phyloP scores from a whole-genome alignment of 2,797 vertebrate genomes.

The Cynodonichthys magdalenae region DNA sequence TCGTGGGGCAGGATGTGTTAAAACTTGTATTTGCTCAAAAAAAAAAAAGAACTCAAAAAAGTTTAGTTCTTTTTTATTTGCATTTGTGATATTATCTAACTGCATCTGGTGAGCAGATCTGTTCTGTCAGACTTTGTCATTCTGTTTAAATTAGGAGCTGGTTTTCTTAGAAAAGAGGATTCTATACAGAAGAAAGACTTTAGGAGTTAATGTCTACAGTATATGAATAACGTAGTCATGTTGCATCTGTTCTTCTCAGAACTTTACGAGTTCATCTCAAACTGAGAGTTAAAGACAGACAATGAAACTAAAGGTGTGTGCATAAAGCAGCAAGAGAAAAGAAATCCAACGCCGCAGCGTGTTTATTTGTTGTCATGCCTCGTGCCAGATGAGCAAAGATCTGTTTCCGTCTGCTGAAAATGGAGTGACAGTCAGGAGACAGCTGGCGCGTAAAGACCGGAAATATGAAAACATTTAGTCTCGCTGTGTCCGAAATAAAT shows the following conservation, averaged over 20 bases:
- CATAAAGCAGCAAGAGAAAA: neutral
- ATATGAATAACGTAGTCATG: constrained; percentile 1
- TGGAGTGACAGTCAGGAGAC: constrained; percentile 4
- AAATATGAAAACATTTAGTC: constrained; percentile 7
- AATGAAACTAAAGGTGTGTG: constrained; percentile 1
- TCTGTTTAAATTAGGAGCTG: constrained; percentile 14
- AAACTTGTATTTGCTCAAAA: constrained; percentile 2
- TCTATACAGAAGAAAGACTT: constrained; percentile 1
- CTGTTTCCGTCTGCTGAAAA: neutral
- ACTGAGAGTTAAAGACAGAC: neutral
- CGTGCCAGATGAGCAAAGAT: neutral
- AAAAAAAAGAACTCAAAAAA: neutral
- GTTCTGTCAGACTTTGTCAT: constrained; percentile 3
- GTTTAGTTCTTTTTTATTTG: constrained; percentile 17
- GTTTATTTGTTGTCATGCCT: constrained; percentile 9
- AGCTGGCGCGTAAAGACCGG: constrained; percentile 6
- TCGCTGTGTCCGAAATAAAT: neutral
- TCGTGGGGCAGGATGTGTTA: neutral
- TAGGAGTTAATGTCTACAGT: neutral
- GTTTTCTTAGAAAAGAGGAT: neutral
- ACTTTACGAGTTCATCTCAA: neutral
- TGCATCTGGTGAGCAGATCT: constrained; percentile 9
- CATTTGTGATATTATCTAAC: constrained; percentile 2
- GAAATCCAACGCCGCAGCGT: neutral
- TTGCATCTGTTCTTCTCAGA: constrained; percentile 27